Evolutionary conservation across 2,113 vertebrate species (phyloP).

Genomic region (Cochlearius cochlearius): DNA sequence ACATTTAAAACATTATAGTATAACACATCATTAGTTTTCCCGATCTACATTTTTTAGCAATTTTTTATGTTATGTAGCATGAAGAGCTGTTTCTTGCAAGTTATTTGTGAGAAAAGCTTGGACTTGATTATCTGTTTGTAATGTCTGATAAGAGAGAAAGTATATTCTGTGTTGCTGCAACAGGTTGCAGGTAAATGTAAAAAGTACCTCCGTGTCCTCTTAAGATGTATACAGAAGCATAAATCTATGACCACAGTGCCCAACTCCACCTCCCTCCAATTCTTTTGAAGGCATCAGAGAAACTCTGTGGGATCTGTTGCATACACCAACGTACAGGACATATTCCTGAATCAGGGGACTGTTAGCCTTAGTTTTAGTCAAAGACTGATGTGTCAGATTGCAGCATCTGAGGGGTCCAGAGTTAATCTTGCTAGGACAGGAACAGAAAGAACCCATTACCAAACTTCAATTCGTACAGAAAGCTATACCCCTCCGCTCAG

Average conservation of each 20-base stretch:
- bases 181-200: neutral
- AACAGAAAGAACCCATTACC: neutral
- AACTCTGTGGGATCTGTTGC: neutral
- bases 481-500: neutral
- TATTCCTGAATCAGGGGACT: neutral
- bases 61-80: neutral
- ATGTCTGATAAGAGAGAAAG: neutral
- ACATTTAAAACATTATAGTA: slow-evolving; percentile 21
- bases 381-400: neutral
- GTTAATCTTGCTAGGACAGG: neutral
- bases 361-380: neutral
- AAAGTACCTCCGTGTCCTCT: neutral
- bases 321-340: neutral
- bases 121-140: neutral
- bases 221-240: neutral
- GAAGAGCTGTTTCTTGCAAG: neutral
- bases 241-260: neutral
- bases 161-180: neutral
- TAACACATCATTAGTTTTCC: slow-evolving; percentile 37
- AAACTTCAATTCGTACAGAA: neutral
- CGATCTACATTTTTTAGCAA: slow-evolving; percentile 32
- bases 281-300: neutral
- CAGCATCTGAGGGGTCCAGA: neutral
- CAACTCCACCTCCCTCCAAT: neutral
- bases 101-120: neutral